A percentile compares a stretch with the other conserved stretches of the same genome.
Conservation (phyloP, 2,888 invertebrate genomes). For the Endotricha flammealis region DNA sequence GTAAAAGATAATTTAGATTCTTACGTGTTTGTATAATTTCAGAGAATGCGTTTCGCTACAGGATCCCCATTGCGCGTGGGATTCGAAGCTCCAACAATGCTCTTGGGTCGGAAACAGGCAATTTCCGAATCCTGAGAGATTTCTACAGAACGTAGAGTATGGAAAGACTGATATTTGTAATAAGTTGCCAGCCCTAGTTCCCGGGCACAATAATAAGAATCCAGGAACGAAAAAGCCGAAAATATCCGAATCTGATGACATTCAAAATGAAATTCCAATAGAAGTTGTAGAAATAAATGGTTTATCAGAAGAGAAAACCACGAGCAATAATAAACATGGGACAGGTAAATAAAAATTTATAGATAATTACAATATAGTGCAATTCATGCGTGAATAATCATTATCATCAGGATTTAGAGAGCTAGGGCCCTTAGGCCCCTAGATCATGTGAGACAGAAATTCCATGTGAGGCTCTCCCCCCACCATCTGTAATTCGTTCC, state of each 20-base stretch:
- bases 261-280: constrained; percentile 82
- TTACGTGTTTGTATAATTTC: too few relatives aligned
- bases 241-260: constrained; percentile 72
- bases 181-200: constrained; percentile 63
- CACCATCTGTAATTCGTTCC: too few relatives aligned
- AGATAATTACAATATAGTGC: too few relatives aligned
- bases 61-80: constrained; percentile 99
- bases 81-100: constrained; percentile 82
- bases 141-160: constrained; percentile 84
- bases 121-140: constrained; percentile 80
- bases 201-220: constrained; percentile 59
- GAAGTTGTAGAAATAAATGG: constrained; percentile 82
- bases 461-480: too few relatives aligned
- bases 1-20: constrained; percentile 23
- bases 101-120: constrained; percentile 75
- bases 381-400: too few relatives aligned
- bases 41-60: constrained; percentile 93
- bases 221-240: constrained; percentile 66
- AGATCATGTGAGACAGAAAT: too few relatives aligned
- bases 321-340: constrained; percentile 69
- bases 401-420: too few relatives aligned
- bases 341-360: constrained; percentile 60
- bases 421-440: too few relatives aligned
- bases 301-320: constrained; percentile 73
- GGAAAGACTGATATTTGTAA: constrained; percentile 81